Evolutionary conservation across 2,113 vertebrate species (phyloP).

Genomic region (Laticauda laticaudata): DNA sequence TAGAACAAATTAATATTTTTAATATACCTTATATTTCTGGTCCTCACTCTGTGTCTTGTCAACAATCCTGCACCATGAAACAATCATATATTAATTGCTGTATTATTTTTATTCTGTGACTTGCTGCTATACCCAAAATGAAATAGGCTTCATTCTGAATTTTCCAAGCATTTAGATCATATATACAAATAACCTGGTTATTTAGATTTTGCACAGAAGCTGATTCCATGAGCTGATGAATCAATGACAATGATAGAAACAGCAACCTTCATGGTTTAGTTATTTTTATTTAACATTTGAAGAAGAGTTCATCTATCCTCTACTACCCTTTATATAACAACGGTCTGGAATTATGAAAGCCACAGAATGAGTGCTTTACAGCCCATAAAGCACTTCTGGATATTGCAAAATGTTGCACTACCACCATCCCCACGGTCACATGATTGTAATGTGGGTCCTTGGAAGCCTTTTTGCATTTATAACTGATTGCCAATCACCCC

Average conservation of each 20-base stretch:
- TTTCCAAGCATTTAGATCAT: background rate
- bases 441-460: background rate
- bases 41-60: background rate
- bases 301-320: background rate
- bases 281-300: background rate
- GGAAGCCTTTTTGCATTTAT: background rate
- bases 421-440: background rate
- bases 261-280: background rate
- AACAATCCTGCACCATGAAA: background rate
- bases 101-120: background rate
- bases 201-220: background rate
- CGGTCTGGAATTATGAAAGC: background rate
- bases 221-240: background rate
- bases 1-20: background rate
- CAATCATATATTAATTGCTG: background rate
- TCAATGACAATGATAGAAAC: background rate
- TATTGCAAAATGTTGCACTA: background rate
- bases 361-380: background rate
- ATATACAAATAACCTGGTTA: background rate
- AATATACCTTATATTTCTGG: background rate
- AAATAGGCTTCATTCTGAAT: background rate
- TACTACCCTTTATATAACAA: background rate
- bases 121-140: background rate
- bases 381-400: background rate
- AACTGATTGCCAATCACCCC: background rate